phyloP scores from a whole-genome alignment of 2,888 invertebrate species.

The Hirudinaria manillensis region DNA sequence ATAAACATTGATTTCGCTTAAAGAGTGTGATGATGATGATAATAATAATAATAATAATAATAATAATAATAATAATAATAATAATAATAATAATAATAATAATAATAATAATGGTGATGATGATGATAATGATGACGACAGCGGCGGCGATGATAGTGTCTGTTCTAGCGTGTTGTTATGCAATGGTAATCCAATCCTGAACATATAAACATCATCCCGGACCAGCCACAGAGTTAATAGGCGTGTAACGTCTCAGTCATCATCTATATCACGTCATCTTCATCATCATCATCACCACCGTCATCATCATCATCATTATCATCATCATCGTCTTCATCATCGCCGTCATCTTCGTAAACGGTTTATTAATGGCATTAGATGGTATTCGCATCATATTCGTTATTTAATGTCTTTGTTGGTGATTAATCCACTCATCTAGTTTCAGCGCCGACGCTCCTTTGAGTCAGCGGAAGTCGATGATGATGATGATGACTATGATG shows the following conservation, averaged over 20 bases:
- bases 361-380: no score
- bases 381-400: no score
- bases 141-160: not conserved
- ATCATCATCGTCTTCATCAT: not conserved
- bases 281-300: conserved; percentile 8
- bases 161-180: not conserved
- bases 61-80: not conserved
- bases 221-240: no score
- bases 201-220: conserved; percentile 20
- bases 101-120: not conserved
- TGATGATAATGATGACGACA: not conserved
- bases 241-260: not conserved
- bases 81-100: not conserved
- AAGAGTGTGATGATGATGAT: no score
- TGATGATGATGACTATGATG: conserved; percentile 6
- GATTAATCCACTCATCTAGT: no score
- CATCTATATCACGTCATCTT: not conserved
- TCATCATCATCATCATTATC: not conserved
- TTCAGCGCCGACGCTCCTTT: no score
- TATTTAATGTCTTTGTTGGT: no score
- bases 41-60: no score
- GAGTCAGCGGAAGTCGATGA: no score
- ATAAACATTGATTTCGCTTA: no score
- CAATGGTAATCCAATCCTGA: conserved; percentile 10
- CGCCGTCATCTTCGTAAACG: no score